Conservation (phyloP, 2,797 vertebrate genomes). For the Pangasius sanitwongsei region DNA sequence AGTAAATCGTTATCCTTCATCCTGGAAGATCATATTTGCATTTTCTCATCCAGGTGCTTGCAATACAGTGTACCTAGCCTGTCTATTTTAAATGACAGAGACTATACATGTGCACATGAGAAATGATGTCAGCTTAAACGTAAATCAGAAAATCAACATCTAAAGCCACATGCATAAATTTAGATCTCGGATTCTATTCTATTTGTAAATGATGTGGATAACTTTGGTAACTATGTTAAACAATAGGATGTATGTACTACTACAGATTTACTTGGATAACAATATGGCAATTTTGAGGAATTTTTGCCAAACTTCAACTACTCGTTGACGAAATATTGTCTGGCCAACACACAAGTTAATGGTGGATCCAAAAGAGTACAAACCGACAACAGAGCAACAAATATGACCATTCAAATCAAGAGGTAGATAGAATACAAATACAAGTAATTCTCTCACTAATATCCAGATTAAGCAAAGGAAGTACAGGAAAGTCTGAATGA, state of each 20-base stretch:
- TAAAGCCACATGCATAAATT: neutral
- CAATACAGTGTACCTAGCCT: no score
- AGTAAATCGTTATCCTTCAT: no score
- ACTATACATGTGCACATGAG: no score
- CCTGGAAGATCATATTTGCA: no score
- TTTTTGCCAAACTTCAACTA: constrained; percentile 30
- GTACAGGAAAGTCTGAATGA: constrained; percentile 59
- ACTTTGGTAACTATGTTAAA: neutral
- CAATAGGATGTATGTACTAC: neutral
- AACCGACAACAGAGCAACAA: constrained; percentile 22
- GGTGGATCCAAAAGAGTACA: constrained; percentile 49
- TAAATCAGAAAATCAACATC: neutral
- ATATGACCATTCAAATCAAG: neutral
- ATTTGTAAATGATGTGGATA: neutral
- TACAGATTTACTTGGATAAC: neutral
- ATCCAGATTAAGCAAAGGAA: constrained; percentile 34
- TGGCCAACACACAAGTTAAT: constrained; percentile 50
- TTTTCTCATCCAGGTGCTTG: no score
- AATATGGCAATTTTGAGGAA: neutral
- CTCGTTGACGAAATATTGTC: constrained; percentile 31
- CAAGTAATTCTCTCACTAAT: neutral
- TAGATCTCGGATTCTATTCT: neutral
- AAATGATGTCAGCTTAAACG: neutral
- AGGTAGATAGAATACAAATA: neutral
- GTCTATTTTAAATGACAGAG: no score